Base-by-base conservation (phyloP, 2,797 vertebrate genomes). In the Crocodylus rhombifer region DNA sequence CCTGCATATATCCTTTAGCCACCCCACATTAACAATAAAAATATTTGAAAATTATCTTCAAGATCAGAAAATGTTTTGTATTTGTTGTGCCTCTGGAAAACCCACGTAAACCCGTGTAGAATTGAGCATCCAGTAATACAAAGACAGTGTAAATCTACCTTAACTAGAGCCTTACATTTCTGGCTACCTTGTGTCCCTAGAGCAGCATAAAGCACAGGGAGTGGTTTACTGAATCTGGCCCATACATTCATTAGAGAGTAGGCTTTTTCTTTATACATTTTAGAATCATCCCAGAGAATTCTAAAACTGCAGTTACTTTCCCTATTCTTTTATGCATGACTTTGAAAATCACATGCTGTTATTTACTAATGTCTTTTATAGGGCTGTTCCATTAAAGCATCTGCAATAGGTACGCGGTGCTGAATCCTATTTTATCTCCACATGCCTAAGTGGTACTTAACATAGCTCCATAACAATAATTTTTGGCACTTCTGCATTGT, bases 381-480 rank as follows among this genome's bases (percentile, higher is more conserved):
- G 6, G 10, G 77, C 7, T 82, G 42, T 51, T 1, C 4, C 4
- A 17, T 12, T 57, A 0, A 0, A 60, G 15, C 67, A 7, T 42
- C 13, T 61, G n/a, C 7, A 71, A 25, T 2, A 80, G 2, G 42
- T 51, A 51, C 10, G 42, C 42, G 11, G 42, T 9, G 10, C 42
- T 51, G 42, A 51, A 51, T 51, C 42, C 42, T 51, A 51, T 51
- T 51, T 51, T 11, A 51, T 10, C 42, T 1, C 42, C 42, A 51
- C 42, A 51, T 51, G 42, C 42, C 42, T 51, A 51, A 51, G 42
- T 51, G 42, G 42, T 51, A 51, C 42, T 51, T 51, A 51, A 51
- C 42, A 51, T 51, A 51, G 42, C 10, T 51, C 3, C 42, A 51
- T 51, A 51, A 51, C 42, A 51, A 51, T 51, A 51, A 51, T 51